phyloP scores from a whole-genome alignment of 2,888 invertebrate genomes.

The Sepioteuthis lessoniana region DNA sequence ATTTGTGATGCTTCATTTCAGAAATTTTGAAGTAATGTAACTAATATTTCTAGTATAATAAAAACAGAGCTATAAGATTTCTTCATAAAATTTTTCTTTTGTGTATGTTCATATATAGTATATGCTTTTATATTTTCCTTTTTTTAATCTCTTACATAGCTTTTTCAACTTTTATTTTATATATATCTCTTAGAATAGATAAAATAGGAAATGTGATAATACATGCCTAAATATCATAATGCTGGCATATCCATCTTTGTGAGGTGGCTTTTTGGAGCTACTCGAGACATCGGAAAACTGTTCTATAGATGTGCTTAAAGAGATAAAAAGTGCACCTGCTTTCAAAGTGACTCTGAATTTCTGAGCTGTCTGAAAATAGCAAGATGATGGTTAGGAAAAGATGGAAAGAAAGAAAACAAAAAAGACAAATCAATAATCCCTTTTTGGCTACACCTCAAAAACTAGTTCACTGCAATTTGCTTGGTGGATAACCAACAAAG shows the following conservation, averaged over 20 bases:
- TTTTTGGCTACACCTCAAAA: neutral
- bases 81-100: no score
- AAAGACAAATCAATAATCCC: neutral
- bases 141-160: neutral
- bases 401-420: neutral
- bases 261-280: neutral
- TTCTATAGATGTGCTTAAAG: neutral
- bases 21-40: no score
- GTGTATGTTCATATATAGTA: no score
- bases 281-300: neutral
- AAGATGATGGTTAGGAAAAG: neutral
- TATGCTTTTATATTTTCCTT: no score
- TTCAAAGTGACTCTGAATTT: conserved; percentile 20
- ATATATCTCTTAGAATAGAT: neutral
- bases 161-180: neutral
- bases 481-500: neutral
- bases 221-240: neutral
- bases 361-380: neutral
- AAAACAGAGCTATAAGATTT: no score
- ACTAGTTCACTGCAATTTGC: conserved; percentile 18
- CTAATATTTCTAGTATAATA: no score
- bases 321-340: conserved; percentile 33
- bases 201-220: neutral
- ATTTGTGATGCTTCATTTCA: no score
- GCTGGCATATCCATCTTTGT: neutral